Conservation (phyloP, 53 echinoderm and acorn worm species). For the Echinometra lucunter region DNA sequence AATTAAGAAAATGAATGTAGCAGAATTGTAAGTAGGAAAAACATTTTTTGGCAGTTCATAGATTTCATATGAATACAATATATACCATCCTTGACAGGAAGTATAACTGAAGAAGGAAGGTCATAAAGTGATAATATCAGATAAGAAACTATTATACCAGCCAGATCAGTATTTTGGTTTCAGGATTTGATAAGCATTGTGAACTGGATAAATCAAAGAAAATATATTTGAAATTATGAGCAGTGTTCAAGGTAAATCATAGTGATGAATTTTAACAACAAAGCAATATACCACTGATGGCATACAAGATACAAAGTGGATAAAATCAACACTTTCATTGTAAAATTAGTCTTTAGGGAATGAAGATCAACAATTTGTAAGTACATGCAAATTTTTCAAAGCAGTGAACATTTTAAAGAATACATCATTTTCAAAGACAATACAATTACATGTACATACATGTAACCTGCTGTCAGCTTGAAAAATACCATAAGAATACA, state of each 20-base stretch:
- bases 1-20: not conserved
- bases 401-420: not conserved
- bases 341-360: no score
- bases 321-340: no score
- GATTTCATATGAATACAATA: not conserved
- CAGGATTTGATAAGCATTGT: no score
- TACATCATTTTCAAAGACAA: not conserved
- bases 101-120: not conserved
- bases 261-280: not conserved
- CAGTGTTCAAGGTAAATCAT: no score
- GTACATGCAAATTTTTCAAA: not conserved
- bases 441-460: conserved; percentile 24
- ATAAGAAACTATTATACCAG: no score
- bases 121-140: not conserved
- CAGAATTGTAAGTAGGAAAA: not conserved
- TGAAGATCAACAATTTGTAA: not conserved
- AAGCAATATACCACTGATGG: not conserved
- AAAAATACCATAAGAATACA: conserved; percentile 4
- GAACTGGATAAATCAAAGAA: no score
- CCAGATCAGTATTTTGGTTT: no score
- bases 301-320: not conserved
- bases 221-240: no score
- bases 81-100: not conserved
- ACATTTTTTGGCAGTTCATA: not conserved
- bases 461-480: not conserved